phyloP scores from a whole-genome alignment of 2,888 invertebrate species.

The Gandaritis pyraliata region DNA sequence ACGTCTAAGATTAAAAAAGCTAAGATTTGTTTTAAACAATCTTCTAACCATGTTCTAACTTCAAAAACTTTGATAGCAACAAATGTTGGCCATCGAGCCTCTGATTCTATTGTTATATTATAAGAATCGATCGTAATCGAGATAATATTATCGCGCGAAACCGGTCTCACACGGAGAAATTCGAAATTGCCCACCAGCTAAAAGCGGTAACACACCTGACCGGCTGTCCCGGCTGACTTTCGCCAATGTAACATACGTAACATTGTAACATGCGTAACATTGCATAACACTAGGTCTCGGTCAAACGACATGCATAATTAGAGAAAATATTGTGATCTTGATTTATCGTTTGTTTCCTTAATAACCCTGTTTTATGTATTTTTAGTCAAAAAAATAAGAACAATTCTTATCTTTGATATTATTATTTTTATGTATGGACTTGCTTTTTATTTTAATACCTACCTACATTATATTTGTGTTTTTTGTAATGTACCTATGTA shows the following conservation, averaged over 20 bases:
- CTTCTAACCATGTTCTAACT: background rate
- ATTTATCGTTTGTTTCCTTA: slow-evolving; percentile 34
- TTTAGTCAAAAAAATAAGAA: background rate
- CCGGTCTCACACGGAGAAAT: slow-evolving; percentile 70
- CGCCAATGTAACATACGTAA: slow-evolving; percentile 60
- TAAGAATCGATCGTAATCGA: slow-evolving; percentile 39
- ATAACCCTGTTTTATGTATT: background rate
- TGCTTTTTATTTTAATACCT: too few relatives aligned
- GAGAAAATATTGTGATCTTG: slow-evolving; percentile 52
- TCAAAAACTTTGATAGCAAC: slow-evolving; percentile 1
- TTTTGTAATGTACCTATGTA: too few relatives aligned
- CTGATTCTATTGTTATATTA: slow-evolving; percentile 38
- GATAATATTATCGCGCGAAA: slow-evolving; percentile 43
- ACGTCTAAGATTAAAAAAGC: too few relatives aligned
- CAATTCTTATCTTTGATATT: too few relatives aligned
- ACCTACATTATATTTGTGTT: too few relatives aligned
- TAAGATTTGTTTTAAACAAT: background rate
- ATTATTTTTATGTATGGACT: too few relatives aligned
- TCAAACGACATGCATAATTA: slow-evolving; percentile 58
- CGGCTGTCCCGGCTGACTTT: slow-evolving; percentile 59
- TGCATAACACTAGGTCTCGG: slow-evolving; percentile 75
- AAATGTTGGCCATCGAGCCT: slow-evolving; percentile 26
- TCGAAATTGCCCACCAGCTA: slow-evolving; percentile 56
- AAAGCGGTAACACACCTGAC: slow-evolving; percentile 44
- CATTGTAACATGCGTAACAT: slow-evolving; percentile 61